These are phyloP conservation scores for Charadrius vociferus DNA, from an alignment of 2,113 vertebrate species.

Conservation along the genomic window DNA sequence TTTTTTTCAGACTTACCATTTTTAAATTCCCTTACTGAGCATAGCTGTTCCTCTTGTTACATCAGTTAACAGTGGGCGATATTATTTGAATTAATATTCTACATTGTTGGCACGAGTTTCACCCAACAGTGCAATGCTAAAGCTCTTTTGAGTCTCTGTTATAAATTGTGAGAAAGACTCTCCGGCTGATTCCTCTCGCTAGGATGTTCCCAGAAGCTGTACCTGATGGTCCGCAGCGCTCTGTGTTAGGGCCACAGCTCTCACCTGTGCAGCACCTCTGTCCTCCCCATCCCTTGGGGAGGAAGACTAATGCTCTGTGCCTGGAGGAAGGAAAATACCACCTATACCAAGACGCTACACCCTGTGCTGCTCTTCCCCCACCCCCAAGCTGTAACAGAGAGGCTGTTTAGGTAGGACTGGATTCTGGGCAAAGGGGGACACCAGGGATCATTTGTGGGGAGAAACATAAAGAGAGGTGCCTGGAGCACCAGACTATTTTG, in stretches of 20 bases:
- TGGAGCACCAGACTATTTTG: background rate
- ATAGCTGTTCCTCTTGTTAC: background rate
- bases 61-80: rapidly evolving
- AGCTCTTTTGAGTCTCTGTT: background rate
- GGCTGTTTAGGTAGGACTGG: background rate
- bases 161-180: rapidly evolving
- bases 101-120: rapidly evolving
- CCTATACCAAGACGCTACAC: background rate
- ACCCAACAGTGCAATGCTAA: background rate
- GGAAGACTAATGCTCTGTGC: background rate
- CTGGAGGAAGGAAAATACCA: background rate
- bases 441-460: background rate
- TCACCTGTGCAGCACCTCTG: background rate
- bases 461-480: background rate
- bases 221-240: rapidly evolving
- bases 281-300: background rate
- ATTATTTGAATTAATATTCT: background rate
- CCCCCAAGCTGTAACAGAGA: background rate
- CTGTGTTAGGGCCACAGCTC: rapidly evolving
- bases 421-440: rapidly evolving
- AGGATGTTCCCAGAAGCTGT: background rate
- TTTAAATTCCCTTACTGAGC: background rate
- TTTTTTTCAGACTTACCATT: rapidly evolving
- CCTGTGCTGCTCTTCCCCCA: rapidly evolving
- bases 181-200: background rate